A percentile compares a stretch with the other conserved stretches of the same genome.
These are phyloP conservation scores for Aeoliscus strigatus DNA, from an alignment of 2,797 vertebrate genomes.

Conservation along the genomic window DNA sequence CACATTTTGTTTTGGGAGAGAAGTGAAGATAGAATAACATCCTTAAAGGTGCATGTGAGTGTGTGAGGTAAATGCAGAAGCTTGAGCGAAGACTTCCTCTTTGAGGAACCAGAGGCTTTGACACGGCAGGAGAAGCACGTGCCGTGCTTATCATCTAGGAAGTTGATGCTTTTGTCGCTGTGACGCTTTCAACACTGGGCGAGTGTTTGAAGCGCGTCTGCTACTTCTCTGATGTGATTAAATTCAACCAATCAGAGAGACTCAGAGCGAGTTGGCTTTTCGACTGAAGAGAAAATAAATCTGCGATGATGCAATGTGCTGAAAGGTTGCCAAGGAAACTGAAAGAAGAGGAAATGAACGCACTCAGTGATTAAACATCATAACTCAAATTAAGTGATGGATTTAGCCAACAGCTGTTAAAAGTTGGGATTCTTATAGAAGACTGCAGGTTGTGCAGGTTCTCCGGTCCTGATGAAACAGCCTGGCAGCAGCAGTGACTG, in stretches of 20 bases:
- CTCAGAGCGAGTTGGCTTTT: conserved; percentile 31
- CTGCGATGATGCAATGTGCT: conserved; percentile 55
- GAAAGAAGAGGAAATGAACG: no score
- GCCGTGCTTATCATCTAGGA: no score
- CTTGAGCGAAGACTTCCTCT: not conserved
- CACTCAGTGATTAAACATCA: no score
- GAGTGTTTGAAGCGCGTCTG: conserved; percentile 23
- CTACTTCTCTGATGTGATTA: conserved; percentile 42
- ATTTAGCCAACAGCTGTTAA: no score
- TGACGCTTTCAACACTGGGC: conserved; percentile 25
- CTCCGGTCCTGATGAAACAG: no score
- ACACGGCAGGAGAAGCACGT: conserved; percentile 5
- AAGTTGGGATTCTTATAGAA: no score
- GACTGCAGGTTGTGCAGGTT: no score
- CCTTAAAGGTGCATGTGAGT: not conserved
- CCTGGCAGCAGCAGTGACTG: no score
- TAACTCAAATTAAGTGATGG: no score
- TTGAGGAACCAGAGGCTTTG: conserved; percentile 7
- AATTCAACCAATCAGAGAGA: conserved; percentile 6
- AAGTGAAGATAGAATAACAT: conserved; percentile 19
- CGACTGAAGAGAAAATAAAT: conserved; percentile 44
- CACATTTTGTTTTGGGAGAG: conserved; percentile 3
- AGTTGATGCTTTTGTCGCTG: conserved; percentile 8
- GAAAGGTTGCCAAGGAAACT: conserved; percentile 52
- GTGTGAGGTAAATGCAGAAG: not conserved